A percentile compares a stretch with the other conserved stretches of the same genome.
These are phyloP conservation scores for Anhinga rufa DNA, from an alignment of 2,113 vertebrate species.

Conservation along the genomic window DNA sequence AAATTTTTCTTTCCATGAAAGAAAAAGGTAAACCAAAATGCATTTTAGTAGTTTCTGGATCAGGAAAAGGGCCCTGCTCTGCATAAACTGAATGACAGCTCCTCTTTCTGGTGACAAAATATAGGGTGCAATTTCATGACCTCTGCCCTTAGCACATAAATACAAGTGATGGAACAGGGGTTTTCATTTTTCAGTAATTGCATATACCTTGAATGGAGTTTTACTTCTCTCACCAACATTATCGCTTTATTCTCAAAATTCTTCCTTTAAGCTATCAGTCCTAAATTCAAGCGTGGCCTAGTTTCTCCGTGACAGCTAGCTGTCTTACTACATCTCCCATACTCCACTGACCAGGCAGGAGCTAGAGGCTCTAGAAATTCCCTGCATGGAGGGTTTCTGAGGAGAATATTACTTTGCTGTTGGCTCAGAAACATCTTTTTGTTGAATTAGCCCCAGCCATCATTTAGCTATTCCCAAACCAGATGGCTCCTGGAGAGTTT, in stretches of 20 bases:
- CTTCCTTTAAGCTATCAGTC: neutral
- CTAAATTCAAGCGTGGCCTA: neutral
- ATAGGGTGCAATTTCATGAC: neutral
- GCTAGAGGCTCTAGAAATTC: neutral
- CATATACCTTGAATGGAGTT: neutral
- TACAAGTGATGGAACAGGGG: neutral
- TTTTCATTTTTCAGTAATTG: neutral
- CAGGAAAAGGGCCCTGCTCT: neutral
- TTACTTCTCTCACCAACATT: neutral
- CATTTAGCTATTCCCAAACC: neutral
- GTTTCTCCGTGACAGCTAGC: neutral
- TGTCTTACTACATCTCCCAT: neutral
- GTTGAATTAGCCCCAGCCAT: neutral
- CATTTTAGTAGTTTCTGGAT: neutral
- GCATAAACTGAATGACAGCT: neutral
- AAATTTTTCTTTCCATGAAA: neutral
- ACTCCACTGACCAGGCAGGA: neutral
- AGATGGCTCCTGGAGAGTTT: neutral
- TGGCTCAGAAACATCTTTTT: neutral
- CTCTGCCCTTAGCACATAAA: neutral
- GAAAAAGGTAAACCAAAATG: neutral
- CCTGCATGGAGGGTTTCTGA: neutral
- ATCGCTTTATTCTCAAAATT: neutral
- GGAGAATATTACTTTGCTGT: neutral
- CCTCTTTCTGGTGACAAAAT: neutral